phyloP scores from a whole-genome alignment of 2,888 invertebrate genomes.

The Scaeva pyrastri region DNA sequence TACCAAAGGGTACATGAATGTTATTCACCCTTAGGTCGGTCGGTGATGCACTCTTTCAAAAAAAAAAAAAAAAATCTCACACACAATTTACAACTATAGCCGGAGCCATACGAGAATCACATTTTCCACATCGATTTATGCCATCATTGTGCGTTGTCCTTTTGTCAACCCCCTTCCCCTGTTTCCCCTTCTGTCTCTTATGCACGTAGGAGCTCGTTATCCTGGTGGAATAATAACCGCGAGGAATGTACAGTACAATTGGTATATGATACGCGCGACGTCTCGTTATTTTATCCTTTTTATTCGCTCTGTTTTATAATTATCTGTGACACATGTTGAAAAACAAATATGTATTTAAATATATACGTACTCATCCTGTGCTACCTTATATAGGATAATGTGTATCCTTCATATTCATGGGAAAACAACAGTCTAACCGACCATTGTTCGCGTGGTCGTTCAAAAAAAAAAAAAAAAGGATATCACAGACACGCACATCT shows the following conservation, averaged over 20 bases:
- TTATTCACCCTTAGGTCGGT: conserved; percentile 19
- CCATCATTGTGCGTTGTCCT: conserved; percentile 59
- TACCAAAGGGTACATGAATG: not conserved
- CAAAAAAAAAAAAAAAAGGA: conserved; percentile 32
- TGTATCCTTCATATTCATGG: conserved; percentile 35
- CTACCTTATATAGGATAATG: not conserved
- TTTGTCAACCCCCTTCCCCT: too few relatives aligned
- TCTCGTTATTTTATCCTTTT: conserved; percentile 52
- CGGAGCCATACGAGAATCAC: conserved; percentile 39
- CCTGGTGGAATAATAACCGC: conserved; percentile 59
- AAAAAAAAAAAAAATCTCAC: conserved; percentile 14
- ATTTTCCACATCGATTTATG: conserved; percentile 67
- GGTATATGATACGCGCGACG: conserved; percentile 61
- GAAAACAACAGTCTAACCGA: conserved; percentile 38
- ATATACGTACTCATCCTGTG: not conserved
- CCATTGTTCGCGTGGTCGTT: conserved; percentile 39
- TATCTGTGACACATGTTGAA: conserved; percentile 75
- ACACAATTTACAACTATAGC: conserved; percentile 46
- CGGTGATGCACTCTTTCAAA: not conserved
- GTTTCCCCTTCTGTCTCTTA: not conserved
- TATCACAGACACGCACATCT: conserved; percentile 49
- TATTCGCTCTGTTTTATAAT: conserved; percentile 66
- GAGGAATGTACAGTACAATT: conserved; percentile 42
- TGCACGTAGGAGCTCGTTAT: conserved; percentile 45
- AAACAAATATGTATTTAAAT: conserved; percentile 60